A percentile compares a stretch with the other conserved stretches of the same genome.
Conservation (phyloP, 37 sponge, comb jelly and placozoan genomes). For the Spongilla lacustris region DNA sequence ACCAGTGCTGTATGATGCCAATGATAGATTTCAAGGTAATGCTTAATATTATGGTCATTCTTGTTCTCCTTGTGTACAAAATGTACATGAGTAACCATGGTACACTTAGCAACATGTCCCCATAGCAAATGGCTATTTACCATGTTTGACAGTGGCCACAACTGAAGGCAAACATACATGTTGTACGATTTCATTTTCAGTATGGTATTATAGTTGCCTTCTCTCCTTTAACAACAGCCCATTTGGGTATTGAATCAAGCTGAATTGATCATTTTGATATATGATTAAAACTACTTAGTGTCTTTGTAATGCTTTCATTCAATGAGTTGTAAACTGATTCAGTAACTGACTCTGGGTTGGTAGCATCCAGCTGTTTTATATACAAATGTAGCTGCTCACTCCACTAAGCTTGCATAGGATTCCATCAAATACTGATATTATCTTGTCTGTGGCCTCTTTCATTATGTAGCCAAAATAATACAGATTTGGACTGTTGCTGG, state of each 20-base stretch:
- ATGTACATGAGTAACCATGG: not conserved
- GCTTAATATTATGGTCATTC: not conserved
- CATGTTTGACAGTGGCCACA: slow-evolving; percentile 4
- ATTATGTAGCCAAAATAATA: slow-evolving; percentile 61
- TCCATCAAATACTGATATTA: slow-evolving; percentile 51
- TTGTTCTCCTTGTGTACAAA: slow-evolving; percentile 25
- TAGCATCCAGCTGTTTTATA: slow-evolving; percentile 49
- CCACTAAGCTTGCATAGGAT: slow-evolving; percentile 2
- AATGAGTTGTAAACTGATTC: slow-evolving; percentile 16
- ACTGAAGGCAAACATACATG: slow-evolving; percentile 6
- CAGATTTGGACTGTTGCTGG: slow-evolving; percentile 56
- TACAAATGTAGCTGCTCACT: not conserved
- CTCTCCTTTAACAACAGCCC: not conserved
- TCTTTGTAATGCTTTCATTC: not conserved
- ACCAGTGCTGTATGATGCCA: not conserved
- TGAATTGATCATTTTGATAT: not conserved
- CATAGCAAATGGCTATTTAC: slow-evolving; percentile 12
- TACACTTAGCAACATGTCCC: slow-evolving; percentile 14
- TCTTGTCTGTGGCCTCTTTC: slow-evolving; percentile 32
- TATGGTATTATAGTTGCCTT: not conserved
- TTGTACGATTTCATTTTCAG: slow-evolving; percentile 24
- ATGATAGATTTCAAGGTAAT: slow-evolving; percentile 8
- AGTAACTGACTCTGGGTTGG: slow-evolving; percentile 2
- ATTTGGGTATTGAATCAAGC: slow-evolving; percentile 3
- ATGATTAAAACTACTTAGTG: not conserved